A percentile compares a stretch with the other conserved stretches of the same genome.
These are phyloP conservation scores for Phoronis australis DNA, from an alignment of 2,888 invertebrate genomes.

Conservation along the genomic window DNA sequence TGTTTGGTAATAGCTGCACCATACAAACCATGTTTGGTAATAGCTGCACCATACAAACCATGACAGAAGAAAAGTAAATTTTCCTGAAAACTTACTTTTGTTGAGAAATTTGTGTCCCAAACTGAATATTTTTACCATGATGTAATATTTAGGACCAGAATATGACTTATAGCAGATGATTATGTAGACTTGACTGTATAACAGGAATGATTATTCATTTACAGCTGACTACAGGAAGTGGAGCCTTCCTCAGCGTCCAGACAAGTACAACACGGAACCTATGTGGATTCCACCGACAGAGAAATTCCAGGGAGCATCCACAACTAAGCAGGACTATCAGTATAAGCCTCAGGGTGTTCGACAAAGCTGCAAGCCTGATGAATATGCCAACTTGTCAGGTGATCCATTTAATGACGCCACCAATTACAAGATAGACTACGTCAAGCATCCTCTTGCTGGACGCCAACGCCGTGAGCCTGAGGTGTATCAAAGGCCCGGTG, in stretches of 20 bases:
- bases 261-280: slow-evolving; percentile 20
- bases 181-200: no score
- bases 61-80: no score
- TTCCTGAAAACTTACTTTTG: no score
- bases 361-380: slow-evolving; percentile 38
- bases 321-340: slow-evolving; percentile 42
- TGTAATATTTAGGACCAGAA: no score
- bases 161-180: no score
- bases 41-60: no score
- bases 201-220: no score
- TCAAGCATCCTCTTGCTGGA: slow-evolving; percentile 39
- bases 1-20: no score
- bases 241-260: slow-evolving; percentile 26
- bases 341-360: slow-evolving; percentile 32
- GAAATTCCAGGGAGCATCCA: slow-evolving; percentile 45
- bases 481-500: slow-evolving; percentile 31
- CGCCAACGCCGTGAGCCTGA: slow-evolving; percentile 30
- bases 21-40: no score
- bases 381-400: slow-evolving; percentile 34
- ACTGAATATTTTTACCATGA: no score
- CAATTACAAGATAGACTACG: slow-evolving; percentile 44
- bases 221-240: slow-evolving; percentile 46
- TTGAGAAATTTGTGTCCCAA: no score
- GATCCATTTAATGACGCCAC: slow-evolving; percentile 46
- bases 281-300: slow-evolving; percentile 38